Evolutionary conservation across 2,797 vertebrate genomes (phyloP).

Genomic region (Cossypha polioptera): DNA sequence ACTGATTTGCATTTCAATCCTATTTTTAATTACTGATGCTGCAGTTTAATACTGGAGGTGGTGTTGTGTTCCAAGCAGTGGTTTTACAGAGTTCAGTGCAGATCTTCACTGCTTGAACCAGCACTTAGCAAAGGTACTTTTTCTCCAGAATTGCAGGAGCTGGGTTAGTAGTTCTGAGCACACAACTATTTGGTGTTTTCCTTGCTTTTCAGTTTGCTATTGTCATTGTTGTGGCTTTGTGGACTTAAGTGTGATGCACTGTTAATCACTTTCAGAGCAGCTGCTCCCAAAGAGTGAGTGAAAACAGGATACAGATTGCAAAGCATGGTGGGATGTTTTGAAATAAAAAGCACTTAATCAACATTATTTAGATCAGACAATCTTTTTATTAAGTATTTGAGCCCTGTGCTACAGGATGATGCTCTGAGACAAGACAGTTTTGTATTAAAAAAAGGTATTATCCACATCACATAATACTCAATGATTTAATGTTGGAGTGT

Average conservation of each 20-base stretch:
- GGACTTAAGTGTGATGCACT: not conserved
- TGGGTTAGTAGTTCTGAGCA: not conserved
- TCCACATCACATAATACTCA: not conserved
- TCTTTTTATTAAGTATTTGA: not conserved
- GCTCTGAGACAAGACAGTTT: not conserved
- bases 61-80: not conserved
- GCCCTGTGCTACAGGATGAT: not conserved
- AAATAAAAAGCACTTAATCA: slow-evolving; percentile 1
- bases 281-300: not conserved
- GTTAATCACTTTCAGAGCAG: not conserved
- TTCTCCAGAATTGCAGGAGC: not conserved
- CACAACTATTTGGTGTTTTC: not conserved
- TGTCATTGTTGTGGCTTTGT: not conserved
- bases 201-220: not conserved
- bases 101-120: not conserved
- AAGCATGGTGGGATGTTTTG: not conserved
- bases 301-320: not conserved
- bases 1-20: not conserved
- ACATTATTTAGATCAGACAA: not conserved
- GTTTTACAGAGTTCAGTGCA: not conserved
- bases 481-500: not conserved
- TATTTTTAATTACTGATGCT: not conserved
- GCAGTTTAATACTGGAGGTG: not conserved
- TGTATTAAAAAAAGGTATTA: not conserved
- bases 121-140: not conserved